Evolutionary conservation across 2,888 invertebrate genomes (phyloP), one percentile per base, ranked within the genome.

Genomic region (Beris morrisii): DNA sequence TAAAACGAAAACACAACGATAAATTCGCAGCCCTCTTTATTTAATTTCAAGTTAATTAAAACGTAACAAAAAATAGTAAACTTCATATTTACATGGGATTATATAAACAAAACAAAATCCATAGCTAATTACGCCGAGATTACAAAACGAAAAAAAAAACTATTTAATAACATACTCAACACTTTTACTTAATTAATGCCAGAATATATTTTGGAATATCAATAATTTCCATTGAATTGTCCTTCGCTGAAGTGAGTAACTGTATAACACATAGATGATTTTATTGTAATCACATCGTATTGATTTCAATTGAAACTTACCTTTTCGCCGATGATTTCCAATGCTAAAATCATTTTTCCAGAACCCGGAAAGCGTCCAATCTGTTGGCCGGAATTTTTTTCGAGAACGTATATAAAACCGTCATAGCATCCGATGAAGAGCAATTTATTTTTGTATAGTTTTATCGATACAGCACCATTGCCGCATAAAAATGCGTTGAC

Each of bases 391-490:
- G 79, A 77, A 67, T 77, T 77, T 66, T 75, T 79, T 70, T 83
- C 82, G 78, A 87, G 88, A 67, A 90, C 84, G 77, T 91, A 91
- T 72, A 92, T 86, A 75, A 86, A 87, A 68, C 91, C 91, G 80
- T 91, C 90, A 77, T 90, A 90, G 80, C 91, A 91, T 71, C 90
- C 91, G 52, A 89, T 88, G 79, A 86, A 83, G 48, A 87, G 83
- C 69, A 89, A 79, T 48, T 87, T 82, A 46, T 88, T 85, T 70
- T 85, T 84, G 52, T 84, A 83, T 58, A 87, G 81, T 67, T 86
- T 85, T 83, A 92, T 84, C 69, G 90, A 89, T 46, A 89, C 87
- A 55, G 89, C 88, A 13, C 90, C 90, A 74, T 88, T 88, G 52
- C 89, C 89, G 48, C 88, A 87, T 64, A 80, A 81, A 72, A 87